Conservation (phyloP, 2,888 invertebrate genomes). For the Nysson spinosus region DNA sequence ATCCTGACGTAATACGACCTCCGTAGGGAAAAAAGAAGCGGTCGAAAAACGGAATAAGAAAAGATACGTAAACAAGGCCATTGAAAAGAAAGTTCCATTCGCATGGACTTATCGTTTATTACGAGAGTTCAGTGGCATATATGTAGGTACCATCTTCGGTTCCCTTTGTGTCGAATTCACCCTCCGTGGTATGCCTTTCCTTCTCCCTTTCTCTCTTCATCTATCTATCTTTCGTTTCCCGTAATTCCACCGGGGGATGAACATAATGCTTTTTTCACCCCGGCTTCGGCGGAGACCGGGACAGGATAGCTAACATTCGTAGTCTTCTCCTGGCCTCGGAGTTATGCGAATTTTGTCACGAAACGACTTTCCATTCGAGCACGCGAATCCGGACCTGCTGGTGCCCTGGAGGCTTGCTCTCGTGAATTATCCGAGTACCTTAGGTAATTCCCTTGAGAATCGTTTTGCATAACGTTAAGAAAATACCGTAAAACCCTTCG, state of each 20-base stretch:
- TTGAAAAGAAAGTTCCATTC: slow-evolving; percentile 38
- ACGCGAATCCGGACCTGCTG: slow-evolving; percentile 43
- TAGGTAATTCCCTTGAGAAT: slow-evolving; percentile 58
- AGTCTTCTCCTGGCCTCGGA: slow-evolving; percentile 31
- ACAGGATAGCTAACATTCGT: slow-evolving; percentile 39
- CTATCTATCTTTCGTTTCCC: slow-evolving; percentile 20
- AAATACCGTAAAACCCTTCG: slow-evolving; percentile 53
- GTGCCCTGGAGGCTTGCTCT: slow-evolving; percentile 51
- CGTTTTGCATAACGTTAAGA: slow-evolving; percentile 64
- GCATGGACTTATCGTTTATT: slow-evolving; percentile 43
- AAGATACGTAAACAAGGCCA: slow-evolving; percentile 31
- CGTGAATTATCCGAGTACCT: slow-evolving; percentile 57
- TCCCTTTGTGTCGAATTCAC: slow-evolving; percentile 17
- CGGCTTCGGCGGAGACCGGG: slow-evolving; percentile 23
- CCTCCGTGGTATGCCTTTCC: slow-evolving; percentile 16
- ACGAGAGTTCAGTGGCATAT: slow-evolving; percentile 32
- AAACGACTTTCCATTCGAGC: slow-evolving; percentile 58
- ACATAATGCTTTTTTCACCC: slow-evolving; percentile 57
- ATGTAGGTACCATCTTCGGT: slow-evolving; percentile 33
- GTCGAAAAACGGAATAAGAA: slow-evolving; percentile 18
- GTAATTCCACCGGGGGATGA: slow-evolving; percentile 56
- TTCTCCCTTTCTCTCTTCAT: slow-evolving; percentile 7
- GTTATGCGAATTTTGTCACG: slow-evolving; percentile 60
- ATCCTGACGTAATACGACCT: slow-evolving; percentile 41
- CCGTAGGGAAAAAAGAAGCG: slow-evolving; percentile 9